Base-by-base conservation (phyloP, 2,888 invertebrate genomes). In the Drosophila quinaria region DNA sequence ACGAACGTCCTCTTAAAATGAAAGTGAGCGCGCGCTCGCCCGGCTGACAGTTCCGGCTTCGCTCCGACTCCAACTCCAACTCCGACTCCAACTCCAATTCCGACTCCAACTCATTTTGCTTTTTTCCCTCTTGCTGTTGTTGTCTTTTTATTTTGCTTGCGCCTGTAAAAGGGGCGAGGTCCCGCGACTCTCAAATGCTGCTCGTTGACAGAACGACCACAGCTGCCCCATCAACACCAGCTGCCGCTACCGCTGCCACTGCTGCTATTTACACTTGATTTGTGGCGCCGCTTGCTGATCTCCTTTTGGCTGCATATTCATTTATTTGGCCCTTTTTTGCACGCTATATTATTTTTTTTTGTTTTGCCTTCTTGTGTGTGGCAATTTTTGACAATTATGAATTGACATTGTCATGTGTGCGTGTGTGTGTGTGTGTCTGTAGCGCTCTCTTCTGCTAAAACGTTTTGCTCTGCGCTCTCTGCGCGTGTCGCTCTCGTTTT, bases 351-450 rank as follows among this genome's bases (percentile, higher is more conserved):
- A 59, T 37, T 42, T 46, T 50, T 47, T 62, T 65, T 22, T 51
- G 39, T 55, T 47, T 39, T 17, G 17, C 8, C 33, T n/a, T 4
- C 6, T 31, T 15, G 15, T 50, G 19, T 37, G 46, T 62, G 71
- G 61, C 61, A 63, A 65, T 64, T 60, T 71, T 85, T 64, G 80
- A 73, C 70, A 70, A 78, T 83, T 80, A 84, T 83, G 70, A 89
- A 84, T 84, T 80, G 84, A 67, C 71, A 78, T 74, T 83, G 83
- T 73, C 86, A 70, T 64, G 49, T 78, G 66, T 62, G 62, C 62
- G 63, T 62, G 65, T 58, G 70, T 73, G 63, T 62, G 65, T 58
- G 70, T 73, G 50, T 42, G 33, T 35, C 50, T 6, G 17, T 41
- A 2, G 15, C 33, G 46, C 49, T 58, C 59, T 50, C 15, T 51